A percentile compares a stretch with the other conserved stretches of the same genome.
These are phyloP conservation scores for Drosophila takahashii DNA, from an alignment of 1,140 invertebrate species.

Conservation along the genomic window DNA sequence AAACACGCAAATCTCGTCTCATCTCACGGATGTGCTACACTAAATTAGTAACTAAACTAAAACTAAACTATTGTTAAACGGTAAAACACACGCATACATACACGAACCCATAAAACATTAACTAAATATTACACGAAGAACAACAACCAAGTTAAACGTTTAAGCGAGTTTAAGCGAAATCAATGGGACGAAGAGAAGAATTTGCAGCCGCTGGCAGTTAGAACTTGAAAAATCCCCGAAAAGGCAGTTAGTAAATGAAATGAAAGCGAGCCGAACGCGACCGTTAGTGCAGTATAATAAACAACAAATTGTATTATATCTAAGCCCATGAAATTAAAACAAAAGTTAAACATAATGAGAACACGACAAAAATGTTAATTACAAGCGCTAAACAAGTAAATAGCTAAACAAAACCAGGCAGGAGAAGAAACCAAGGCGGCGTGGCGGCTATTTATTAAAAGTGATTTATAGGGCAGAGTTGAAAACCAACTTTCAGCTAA, in stretches of 20 bases:
- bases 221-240: slow-evolving; percentile 27
- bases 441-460: slow-evolving; percentile 69
- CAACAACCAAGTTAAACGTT: slow-evolving; percentile 21
- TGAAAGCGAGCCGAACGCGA: slow-evolving; percentile 16
- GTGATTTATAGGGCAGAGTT: slow-evolving; percentile 66
- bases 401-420: slow-evolving; percentile 41
- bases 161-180: slow-evolving; percentile 32
- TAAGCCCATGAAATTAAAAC: slow-evolving; percentile 52
- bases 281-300: slow-evolving; percentile 65
- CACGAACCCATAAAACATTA: slow-evolving; percentile 37
- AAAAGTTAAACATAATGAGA: slow-evolving; percentile 64
- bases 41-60: slow-evolving; percentile 59
- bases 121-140: slow-evolving; percentile 26
- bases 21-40: slow-evolving; percentile 62
- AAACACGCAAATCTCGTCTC: slow-evolving; percentile 52
- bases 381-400: slow-evolving; percentile 60
- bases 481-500: slow-evolving; percentile 64
- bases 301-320: slow-evolving; percentile 76
- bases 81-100: slow-evolving; percentile 35
- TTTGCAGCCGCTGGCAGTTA: slow-evolving; percentile 20
- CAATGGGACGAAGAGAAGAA: slow-evolving; percentile 2
- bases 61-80: slow-evolving; percentile 62
- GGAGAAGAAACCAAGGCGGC: slow-evolving; percentile 31
- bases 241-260: slow-evolving; percentile 28
- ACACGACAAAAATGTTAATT: slow-evolving; percentile 72